Base-by-base conservation (phyloP, 2,888 invertebrate species). In the Drosophila paranaensis region DNA sequence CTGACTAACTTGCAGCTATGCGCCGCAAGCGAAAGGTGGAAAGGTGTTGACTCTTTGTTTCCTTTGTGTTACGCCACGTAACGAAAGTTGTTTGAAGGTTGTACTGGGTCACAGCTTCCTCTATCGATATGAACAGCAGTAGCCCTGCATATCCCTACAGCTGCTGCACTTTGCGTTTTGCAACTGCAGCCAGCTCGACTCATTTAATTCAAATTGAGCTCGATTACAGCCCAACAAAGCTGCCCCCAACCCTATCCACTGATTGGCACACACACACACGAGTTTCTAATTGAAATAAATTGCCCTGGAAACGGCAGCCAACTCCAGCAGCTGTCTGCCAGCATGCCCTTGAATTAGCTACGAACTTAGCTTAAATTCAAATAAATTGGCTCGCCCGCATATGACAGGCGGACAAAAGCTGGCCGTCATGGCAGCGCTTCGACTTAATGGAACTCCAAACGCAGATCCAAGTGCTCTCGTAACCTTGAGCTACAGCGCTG, bases 231-330 rank as follows among this genome's bases (percentile, higher is more conserved):
- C 56, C 27, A 62, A 53, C 53, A 65, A 51, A 63, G 54, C 61
- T 63, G 56, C 42, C 40, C 40, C 39, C 25, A 8, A 16, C 40
- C 33, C n/a, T 50, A 46, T 40, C 20, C 42, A 35, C 40, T 66
- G 58, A 53, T 51, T 39, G 65, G 11, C 51, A 53, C 35, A 2
- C n/a, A 35, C 50, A 75, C 67, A 82, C 75, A 77, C 58, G 81
- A 85, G 82, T 89, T 82, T 82, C 79, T 89, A 86, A 86, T 89
- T 86, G 88, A 89, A 86, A 86, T 88, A 88, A 86, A 86, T 86
- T 85, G 72, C 76, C 65, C 51, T 20, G 11, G 33, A 40, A 42
- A 50, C 67, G 10, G 67, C 67, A 51, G 56, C 65, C 35, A 83
- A 74, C 74, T 68, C 43, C 74, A 63, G 60, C 74, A 63, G 60